phyloP scores from a whole-genome alignment of 1,140 invertebrate species.

The Aplysia californica region DNA sequence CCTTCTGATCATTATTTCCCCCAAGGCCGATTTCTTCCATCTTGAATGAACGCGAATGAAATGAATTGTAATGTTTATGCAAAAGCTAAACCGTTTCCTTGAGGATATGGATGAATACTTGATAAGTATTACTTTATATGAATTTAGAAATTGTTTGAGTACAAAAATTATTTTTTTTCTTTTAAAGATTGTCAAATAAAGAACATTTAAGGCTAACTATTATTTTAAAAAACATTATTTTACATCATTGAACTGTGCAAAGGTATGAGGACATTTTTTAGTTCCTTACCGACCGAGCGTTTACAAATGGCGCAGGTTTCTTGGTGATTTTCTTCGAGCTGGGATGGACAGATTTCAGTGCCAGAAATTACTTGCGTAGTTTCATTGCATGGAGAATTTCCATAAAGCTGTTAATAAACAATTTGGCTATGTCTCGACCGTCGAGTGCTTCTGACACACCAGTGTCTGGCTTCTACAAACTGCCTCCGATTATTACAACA shows the following conservation, averaged over 20 bases:
- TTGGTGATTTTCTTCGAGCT: background rate
- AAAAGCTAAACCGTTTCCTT: background rate
- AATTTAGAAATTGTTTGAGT: too few relatives aligned
- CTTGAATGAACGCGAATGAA: constrained; percentile 1
- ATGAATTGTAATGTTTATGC: background rate
- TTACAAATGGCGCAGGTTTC: constrained; percentile 31
- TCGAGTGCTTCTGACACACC: constrained; percentile 43
- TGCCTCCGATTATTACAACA: constrained; percentile 63
- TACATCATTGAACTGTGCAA: background rate
- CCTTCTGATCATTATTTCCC: constrained; percentile 18
- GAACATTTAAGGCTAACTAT: background rate
- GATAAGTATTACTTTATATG: too few relatives aligned
- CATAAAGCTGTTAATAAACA: too few relatives aligned
- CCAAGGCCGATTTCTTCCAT: constrained; percentile 28
- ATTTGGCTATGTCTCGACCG: too few relatives aligned
- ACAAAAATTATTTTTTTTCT: too few relatives aligned
- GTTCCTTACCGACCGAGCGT: constrained; percentile 9
- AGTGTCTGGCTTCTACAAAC: constrained; percentile 38
- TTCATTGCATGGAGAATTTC: too few relatives aligned
- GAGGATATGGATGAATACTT: too few relatives aligned
- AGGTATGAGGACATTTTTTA: background rate
- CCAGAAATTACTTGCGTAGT: too few relatives aligned
- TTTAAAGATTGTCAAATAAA: too few relatives aligned
- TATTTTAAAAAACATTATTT: background rate
- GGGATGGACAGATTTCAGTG: too few relatives aligned